Conservation (phyloP, 2,888 invertebrate genomes). For the Keiferia lycopersicella region DNA sequence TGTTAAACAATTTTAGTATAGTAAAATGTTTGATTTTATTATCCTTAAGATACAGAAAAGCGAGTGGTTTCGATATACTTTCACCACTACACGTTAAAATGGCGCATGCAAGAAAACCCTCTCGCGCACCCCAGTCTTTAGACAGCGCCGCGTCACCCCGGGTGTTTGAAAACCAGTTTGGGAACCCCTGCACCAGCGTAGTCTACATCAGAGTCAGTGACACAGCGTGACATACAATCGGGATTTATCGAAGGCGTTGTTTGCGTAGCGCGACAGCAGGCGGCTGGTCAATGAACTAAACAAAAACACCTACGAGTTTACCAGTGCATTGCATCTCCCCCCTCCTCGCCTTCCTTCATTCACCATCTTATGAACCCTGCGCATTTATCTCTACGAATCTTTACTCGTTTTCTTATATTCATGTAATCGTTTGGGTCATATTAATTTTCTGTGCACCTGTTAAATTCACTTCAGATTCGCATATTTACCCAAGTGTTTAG, state of each 20-base stretch:
- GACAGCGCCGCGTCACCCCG: too few relatives aligned
- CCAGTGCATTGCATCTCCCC: constrained; percentile 42
- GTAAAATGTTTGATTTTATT: too few relatives aligned
- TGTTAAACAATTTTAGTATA: too few relatives aligned
- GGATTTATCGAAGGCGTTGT: constrained; percentile 76
- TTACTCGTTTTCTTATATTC: not conserved
- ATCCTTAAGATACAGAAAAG: too few relatives aligned
- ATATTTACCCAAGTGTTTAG: constrained; percentile 2
- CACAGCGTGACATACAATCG: constrained; percentile 72
- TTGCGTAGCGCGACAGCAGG: constrained; percentile 68
- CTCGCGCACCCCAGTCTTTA: too few relatives aligned
- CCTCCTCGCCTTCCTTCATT: constrained; percentile 19
- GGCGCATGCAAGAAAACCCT: too few relatives aligned
- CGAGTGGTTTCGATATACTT: too few relatives aligned
- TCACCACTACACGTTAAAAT: too few relatives aligned
- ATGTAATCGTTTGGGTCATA: not conserved
- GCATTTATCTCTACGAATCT: not conserved
- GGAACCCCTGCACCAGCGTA: too few relatives aligned
- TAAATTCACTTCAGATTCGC: constrained; percentile 5
- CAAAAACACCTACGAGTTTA: constrained; percentile 71
- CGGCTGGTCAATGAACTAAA: constrained; percentile 79
- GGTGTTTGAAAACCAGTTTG: too few relatives aligned
- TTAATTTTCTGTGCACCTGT: not conserved
- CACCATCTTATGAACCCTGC: not conserved
- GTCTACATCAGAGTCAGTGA: constrained; percentile 59